Conservation (phyloP, 2,797 vertebrate genomes). For the Amblyopsis hoosieri region DNA sequence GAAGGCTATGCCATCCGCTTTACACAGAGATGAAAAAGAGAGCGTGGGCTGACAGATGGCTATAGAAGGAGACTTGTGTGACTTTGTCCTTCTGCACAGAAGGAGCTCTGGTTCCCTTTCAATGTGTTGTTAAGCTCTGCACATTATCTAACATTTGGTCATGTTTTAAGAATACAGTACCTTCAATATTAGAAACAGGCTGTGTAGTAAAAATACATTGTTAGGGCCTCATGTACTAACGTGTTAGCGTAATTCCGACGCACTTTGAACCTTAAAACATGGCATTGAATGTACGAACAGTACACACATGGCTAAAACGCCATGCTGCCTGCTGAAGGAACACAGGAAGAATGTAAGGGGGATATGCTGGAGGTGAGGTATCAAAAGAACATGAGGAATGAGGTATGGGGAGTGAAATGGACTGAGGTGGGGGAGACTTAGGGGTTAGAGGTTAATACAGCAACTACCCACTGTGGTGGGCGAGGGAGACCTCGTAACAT, state of each 20-base stretch:
- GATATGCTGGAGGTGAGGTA: conserved; percentile 15
- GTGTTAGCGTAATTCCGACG: too few relatives aligned
- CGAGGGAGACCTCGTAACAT: conserved; percentile 34
- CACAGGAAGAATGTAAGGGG: conserved; percentile 8
- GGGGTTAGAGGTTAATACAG: conserved; percentile 63
- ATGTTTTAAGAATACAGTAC: not conserved
- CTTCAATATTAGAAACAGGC: too few relatives aligned
- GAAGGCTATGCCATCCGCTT: conserved; percentile 57
- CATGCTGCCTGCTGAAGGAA: not conserved
- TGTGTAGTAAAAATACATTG: too few relatives aligned
- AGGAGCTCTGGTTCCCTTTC: not conserved
- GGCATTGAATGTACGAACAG: too few relatives aligned
- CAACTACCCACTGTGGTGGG: conserved; percentile 53
- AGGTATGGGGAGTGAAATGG: conserved; percentile 11
- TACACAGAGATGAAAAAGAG: conserved; percentile 24
- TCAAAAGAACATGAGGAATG: not conserved
- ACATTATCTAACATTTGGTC: not conserved
- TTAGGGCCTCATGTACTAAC: too few relatives aligned
- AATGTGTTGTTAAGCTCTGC: not conserved
- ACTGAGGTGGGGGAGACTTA: not conserved
- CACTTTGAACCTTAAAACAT: too few relatives aligned
- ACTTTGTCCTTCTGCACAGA: too few relatives aligned
- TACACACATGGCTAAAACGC: too few relatives aligned
- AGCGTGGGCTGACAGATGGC: conserved; percentile 23
- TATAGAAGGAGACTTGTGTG: conserved; percentile 37